Conservation (phyloP, 2,888 invertebrate genomes). For the Athalia circularis region DNA sequence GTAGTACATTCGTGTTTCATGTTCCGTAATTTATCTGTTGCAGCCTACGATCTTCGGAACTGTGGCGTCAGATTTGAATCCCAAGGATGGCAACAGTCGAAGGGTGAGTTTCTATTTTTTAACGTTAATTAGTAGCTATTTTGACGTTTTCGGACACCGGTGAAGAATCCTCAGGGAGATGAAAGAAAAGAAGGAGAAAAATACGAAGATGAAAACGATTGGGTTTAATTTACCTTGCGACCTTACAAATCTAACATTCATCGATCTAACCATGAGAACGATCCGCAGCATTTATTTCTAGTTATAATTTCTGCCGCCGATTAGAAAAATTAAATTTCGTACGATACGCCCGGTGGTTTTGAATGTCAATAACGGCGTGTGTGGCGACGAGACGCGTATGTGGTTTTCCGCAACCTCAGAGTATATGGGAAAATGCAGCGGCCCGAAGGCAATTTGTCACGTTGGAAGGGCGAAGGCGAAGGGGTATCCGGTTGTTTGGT, state of each 20-base stretch:
- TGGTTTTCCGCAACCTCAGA: constrained; percentile 37
- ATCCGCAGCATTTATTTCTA: background rate
- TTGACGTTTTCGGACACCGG: too few relatives aligned
- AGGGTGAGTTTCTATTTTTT: constrained; percentile 74
- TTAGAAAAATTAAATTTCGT: too few relatives aligned
- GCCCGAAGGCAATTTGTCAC: constrained; percentile 70
- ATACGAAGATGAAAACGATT: too few relatives aligned
- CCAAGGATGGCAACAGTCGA: constrained; percentile 79
- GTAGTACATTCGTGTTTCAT: background rate
- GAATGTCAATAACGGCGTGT: background rate
- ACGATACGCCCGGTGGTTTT: background rate
- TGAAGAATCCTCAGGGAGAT: too few relatives aligned
- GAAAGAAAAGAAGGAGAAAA: too few relatives aligned
- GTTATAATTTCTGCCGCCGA: too few relatives aligned
- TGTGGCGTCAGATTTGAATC: constrained; percentile 79
- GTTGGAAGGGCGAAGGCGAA: constrained; percentile 56
- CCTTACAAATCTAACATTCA: too few relatives aligned
- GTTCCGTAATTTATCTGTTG: constrained; percentile 68
- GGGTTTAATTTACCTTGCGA: too few relatives aligned
- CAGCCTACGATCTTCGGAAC: constrained; percentile 81
- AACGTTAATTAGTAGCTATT: background rate
- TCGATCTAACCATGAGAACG: too few relatives aligned
- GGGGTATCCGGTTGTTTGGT: constrained; percentile 65
- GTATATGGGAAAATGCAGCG: constrained; percentile 55
- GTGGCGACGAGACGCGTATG: background rate